phyloP scores from a whole-genome alignment of 2,888 invertebrate genomes.

The Gastrophysa polygoni region DNA sequence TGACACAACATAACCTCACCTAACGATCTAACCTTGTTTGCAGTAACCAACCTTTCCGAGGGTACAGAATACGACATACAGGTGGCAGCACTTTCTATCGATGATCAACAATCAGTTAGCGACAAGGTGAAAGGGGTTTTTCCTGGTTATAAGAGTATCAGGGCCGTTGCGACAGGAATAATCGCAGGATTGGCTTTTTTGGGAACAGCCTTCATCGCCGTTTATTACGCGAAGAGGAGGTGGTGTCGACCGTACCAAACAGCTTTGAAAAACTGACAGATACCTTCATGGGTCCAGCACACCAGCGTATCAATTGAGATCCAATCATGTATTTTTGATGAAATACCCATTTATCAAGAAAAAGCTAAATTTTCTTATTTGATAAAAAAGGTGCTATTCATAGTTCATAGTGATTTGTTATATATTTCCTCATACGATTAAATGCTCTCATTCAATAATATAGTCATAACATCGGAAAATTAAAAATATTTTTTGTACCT shows the following conservation, averaged over 20 bases:
- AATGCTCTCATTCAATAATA: too few species aligned
- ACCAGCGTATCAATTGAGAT: too few species aligned
- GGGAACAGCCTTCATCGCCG: constrained; percentile 67
- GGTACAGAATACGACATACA: constrained; percentile 77
- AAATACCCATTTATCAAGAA: too few species aligned
- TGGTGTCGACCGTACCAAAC: constrained; percentile 33
- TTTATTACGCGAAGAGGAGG: constrained; percentile 62
- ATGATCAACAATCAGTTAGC: constrained; percentile 67
- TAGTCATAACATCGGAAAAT: too few species aligned
- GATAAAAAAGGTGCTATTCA: too few species aligned
- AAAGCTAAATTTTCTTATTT: too few species aligned
- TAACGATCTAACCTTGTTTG: constrained; percentile 32
- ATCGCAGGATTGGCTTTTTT: constrained; percentile 73
- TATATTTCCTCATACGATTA: too few species aligned
- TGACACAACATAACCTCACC: too few species aligned
- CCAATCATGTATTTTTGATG: too few species aligned
- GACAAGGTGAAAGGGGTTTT: constrained; percentile 69
- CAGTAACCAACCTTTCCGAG: constrained; percentile 74
- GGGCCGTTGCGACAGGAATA: constrained; percentile 73
- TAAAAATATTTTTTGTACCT: too few species aligned
- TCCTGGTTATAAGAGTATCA: constrained; percentile 73
- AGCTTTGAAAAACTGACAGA: constrained; percentile 16
- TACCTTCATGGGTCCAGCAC: too few species aligned
- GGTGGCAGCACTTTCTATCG: constrained; percentile 69
- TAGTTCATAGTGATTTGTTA: too few species aligned